phyloP scores from a whole-genome alignment of 2,888 invertebrate species.

The Plebejus argus region DNA sequence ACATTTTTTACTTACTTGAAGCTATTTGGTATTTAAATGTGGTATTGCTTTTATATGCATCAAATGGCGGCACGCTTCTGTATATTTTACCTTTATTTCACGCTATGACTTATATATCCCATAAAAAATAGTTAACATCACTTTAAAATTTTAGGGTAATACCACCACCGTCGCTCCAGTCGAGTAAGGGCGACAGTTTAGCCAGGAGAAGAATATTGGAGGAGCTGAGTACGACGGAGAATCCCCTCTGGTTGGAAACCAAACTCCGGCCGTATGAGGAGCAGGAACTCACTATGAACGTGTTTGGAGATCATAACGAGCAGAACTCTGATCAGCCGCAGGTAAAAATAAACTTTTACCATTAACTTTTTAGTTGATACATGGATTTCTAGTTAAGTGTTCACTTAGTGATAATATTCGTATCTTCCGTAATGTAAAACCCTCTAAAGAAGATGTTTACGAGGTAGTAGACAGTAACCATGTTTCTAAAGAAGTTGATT shows the following conservation, averaged over 20 bases:
- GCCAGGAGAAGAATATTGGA: slow-evolving; percentile 92
- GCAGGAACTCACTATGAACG: slow-evolving; percentile 96
- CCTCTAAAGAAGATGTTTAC: no score
- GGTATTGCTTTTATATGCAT: no score
- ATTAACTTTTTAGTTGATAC: no score
- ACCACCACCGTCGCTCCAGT: slow-evolving; percentile 88
- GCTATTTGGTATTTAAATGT: no score
- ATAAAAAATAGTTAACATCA: background rate
- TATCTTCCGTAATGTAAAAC: no score
- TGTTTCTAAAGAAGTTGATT: no score
- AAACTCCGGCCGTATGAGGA: slow-evolving; percentile 94
- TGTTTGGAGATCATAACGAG: slow-evolving; percentile 83
- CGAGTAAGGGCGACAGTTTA: slow-evolving; percentile 90
- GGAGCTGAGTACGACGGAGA: slow-evolving; percentile 93
- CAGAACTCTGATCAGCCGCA: slow-evolving; percentile 53
- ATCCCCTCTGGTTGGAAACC: slow-evolving; percentile 95
- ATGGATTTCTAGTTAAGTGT: no score
- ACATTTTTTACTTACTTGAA: no score
- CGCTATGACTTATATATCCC: background rate
- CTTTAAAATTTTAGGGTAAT: slow-evolving; percentile 82
- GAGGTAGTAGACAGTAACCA: no score
- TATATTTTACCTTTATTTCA: background rate
- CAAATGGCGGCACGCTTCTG: no score
- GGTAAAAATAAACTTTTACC: slow-evolving; percentile 17
- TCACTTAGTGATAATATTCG: no score